These are phyloP conservation scores for Climacteris rufus DNA, from an alignment of 2,113 vertebrate genomes.

Conservation along the genomic window DNA sequence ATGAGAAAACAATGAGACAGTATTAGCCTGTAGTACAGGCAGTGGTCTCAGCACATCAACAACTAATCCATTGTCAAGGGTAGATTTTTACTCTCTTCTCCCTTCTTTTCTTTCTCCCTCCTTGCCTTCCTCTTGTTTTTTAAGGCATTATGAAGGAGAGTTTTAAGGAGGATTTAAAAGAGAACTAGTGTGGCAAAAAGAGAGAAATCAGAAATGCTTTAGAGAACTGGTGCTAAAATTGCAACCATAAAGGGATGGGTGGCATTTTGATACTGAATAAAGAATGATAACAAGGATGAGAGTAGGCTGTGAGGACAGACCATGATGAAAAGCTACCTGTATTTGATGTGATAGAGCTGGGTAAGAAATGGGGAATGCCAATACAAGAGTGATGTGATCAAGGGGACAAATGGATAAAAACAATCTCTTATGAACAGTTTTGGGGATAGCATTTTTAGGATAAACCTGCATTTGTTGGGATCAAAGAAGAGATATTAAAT, in stretches of 20 bases:
- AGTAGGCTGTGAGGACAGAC: neutral
- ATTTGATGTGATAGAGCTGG: neutral
- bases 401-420: neutral
- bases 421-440: neutral
- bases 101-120: neutral
- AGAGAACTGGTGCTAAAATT: neutral
- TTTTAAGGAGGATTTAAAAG: neutral
- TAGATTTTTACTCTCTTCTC: neutral
- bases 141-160: neutral
- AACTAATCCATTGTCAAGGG: slow-evolving; percentile 23
- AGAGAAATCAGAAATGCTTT: neutral
- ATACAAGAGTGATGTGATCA: neutral
- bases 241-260: neutral
- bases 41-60: slow-evolving; percentile 54
- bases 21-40: slow-evolving; percentile 54
- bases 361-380: neutral
- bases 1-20: slow-evolving; percentile 58
- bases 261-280: neutral
- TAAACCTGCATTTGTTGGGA: neutral
- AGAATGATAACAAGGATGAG: neutral
- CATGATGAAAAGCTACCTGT: neutral
- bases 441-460: neutral
- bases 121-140: neutral
- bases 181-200: neutral
- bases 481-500: neutral